phyloP scores from a whole-genome alignment of 2,888 invertebrate species.

The Alloscopus bannaensis region DNA sequence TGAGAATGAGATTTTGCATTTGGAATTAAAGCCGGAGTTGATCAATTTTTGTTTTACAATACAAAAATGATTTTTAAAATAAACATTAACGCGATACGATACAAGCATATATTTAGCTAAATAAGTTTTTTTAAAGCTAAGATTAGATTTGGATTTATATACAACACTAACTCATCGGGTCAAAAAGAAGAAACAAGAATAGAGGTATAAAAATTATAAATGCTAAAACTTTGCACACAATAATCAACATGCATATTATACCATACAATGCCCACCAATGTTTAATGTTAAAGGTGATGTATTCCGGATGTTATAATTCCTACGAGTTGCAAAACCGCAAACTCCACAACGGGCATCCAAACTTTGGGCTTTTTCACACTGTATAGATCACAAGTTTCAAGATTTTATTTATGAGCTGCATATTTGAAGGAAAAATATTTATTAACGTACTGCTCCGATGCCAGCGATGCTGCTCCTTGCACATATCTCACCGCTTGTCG shows the following conservation, averaged over 20 bases:
- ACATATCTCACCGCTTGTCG: background rate
- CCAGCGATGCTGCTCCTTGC: background rate
- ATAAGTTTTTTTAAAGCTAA: too few species aligned
- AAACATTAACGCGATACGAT: too few species aligned
- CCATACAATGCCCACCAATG: too few species aligned
- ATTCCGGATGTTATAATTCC: constrained; percentile 1
- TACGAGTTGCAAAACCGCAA: constrained; percentile 6
- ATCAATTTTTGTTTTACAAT: too few species aligned
- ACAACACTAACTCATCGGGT: background rate
- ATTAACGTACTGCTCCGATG: background rate
- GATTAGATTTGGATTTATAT: background rate
- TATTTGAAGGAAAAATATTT: background rate
- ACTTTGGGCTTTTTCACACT: background rate
- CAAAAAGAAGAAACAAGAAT: background rate
- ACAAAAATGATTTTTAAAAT: too few species aligned
- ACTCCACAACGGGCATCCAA: constrained; percentile 29
- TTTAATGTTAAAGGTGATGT: background rate
- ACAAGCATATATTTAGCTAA: too few species aligned
- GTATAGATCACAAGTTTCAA: background rate
- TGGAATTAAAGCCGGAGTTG: too few species aligned
- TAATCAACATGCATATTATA: too few species aligned
- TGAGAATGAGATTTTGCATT: too few species aligned
- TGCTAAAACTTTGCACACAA: background rate
- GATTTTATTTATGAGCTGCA: background rate
- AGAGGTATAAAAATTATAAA: background rate